A percentile compares a stretch with the other conserved stretches of the same genome.
These are phyloP conservation scores for Sisor rabdophorus DNA, from an alignment of 2,113 vertebrate genomes.

Conservation along the genomic window DNA sequence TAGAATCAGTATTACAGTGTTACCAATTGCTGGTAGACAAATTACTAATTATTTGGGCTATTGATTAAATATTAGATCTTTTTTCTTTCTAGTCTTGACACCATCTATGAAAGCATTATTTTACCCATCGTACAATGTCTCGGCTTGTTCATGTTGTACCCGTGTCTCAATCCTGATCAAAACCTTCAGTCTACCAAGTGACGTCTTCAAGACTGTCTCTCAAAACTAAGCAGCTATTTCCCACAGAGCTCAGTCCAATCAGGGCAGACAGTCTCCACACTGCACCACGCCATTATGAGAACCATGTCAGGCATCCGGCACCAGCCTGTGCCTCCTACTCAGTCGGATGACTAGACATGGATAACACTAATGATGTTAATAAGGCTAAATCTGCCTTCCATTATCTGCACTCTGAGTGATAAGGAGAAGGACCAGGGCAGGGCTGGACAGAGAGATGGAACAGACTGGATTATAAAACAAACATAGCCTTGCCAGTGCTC, in stretches of 20 bases:
- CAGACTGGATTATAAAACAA: slow-evolving; percentile 35
- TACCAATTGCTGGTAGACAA: too few species aligned
- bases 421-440: slow-evolving; percentile 35
- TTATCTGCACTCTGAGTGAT: slow-evolving; percentile 65
- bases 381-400: slow-evolving; percentile 64
- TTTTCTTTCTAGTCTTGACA: neutral
- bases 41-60: neutral
- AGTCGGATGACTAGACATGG: slow-evolving; percentile 60
- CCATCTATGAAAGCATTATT: neutral
- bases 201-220: neutral
- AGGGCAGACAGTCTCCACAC: slow-evolving; percentile 24
- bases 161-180: neutral
- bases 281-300: slow-evolving; percentile 51
- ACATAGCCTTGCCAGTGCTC: slow-evolving; percentile 1
- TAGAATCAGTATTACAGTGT: too few species aligned
- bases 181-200: neutral
- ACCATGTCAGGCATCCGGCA: slow-evolving; percentile 60
- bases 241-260: slow-evolving; percentile 23
- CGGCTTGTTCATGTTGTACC: neutral
- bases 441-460: slow-evolving; percentile 27
- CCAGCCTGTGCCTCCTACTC: slow-evolving; percentile 41
- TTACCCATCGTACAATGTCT: neutral
- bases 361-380: slow-evolving; percentile 67
- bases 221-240: neutral
- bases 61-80: neutral